Base-by-base conservation (phyloP, 2,888 invertebrate genomes). In the Nyleta sp. region DNA sequence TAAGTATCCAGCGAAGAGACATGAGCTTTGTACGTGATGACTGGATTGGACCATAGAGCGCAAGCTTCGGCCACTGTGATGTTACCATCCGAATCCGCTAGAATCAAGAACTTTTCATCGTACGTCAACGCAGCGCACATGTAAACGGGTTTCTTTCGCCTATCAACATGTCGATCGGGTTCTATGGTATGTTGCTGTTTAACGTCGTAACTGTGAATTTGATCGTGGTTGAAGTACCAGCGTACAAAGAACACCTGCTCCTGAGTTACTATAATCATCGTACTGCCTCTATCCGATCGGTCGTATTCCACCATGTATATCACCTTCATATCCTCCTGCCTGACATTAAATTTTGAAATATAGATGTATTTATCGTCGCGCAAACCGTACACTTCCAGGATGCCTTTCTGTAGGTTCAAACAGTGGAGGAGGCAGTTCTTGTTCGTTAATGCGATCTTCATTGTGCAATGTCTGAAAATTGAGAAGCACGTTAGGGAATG, bases 61-160 rank as follows among this genome's bases (percentile, higher is more conserved):
- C 86, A 84, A 17, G 89, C 82, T 73, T 91, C 85, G 88, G 90
- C 91, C 65, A 92, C 89, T 44, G 87, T 89, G 24, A 92, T 88
- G n/a, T 86, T 88, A 48, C 91, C 89, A 68, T 88, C 87, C 3
- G 90, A 89, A 52, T 91, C 91, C 13, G 89, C 91, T 44, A 90
- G 85, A 40, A 92, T 88, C 55, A 92, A 84, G 82, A 91, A 91
- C 42, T 87, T 84, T 2, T 91, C 90, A 81, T 92, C 92, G 38
- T 90, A 86, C 2, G 91, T 91, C 22, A 91, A 83, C 2, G 91
- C 86, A 13, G 91, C 91, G 62, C 90, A 90, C 24, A 86, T 84
- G 65, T 87, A 91, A 62, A 74, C 71, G 2, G 81, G 80, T 4
- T 59, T 31, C 5, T 8, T 28, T 28, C n/a, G n/a, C 22, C 70